These are phyloP conservation scores for Mystacides longicornis DNA, from an alignment of 2,888 invertebrate genomes.

Conservation along the genomic window DNA sequence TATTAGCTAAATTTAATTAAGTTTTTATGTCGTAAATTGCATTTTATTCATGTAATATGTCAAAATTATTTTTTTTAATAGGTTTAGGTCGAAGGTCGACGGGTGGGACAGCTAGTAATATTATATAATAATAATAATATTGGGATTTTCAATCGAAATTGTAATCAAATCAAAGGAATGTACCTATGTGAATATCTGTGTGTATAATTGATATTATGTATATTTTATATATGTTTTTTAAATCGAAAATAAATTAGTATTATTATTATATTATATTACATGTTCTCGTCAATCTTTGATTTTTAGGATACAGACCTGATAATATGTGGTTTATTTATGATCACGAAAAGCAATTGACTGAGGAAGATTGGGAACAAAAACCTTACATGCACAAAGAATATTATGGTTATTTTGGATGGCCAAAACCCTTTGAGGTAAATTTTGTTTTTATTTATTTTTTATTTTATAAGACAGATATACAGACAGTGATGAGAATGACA, in stretches of 20 bases:
- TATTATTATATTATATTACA: neutral
- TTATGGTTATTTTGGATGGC: slow-evolving; percentile 51
- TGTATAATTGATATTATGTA: neutral
- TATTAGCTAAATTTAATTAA: no score
- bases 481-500: neutral
- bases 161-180: no score
- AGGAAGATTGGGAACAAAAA: slow-evolving; percentile 67
- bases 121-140: no score
- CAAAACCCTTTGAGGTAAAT: slow-evolving; percentile 45
- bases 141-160: no score
- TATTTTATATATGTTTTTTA: neutral
- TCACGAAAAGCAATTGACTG: slow-evolving; percentile 51
- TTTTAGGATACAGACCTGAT: slow-evolving; percentile 55
- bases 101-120: no score
- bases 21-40: no score
- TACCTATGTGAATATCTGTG: no score
- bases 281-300: neutral
- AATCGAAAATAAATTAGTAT: neutral
- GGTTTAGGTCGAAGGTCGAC: no score
- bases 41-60: no score
- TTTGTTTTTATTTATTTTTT: slow-evolving; percentile 9
- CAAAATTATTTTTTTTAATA: no score
- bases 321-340: slow-evolving; percentile 71
- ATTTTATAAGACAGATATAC: neutral
- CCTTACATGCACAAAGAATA: slow-evolving; percentile 62